A percentile compares a stretch with the other conserved stretches of the same genome.
Evolutionary conservation across 2,113 vertebrate species (phyloP).

Genomic region (Naja naja): DNA sequence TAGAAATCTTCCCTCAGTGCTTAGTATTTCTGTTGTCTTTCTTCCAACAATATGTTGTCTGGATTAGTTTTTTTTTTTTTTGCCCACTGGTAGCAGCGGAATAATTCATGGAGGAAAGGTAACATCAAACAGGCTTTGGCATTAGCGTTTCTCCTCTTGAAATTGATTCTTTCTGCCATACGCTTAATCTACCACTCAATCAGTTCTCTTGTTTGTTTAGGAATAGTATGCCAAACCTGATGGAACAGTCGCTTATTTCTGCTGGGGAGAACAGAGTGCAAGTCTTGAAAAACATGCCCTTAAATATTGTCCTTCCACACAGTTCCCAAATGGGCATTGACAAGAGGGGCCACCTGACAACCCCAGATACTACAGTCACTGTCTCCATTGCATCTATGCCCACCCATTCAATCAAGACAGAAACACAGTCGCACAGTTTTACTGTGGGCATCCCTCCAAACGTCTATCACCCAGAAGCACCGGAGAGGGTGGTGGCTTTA

Average conservation of each 20-base stretch:
- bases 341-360: constrained; percentile 84
- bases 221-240: constrained; percentile 73
- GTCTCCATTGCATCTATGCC: constrained; percentile 89
- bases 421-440: constrained; percentile 81
- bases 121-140: not conserved
- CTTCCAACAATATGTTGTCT: not conserved
- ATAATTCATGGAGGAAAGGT: not conserved
- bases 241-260: constrained; percentile 76
- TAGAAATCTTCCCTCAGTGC: not conserved
- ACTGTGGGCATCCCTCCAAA: constrained; percentile 80
- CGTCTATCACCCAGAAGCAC: constrained; percentile 78
- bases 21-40: not conserved
- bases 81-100: not conserved
- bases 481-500: constrained; percentile 77
- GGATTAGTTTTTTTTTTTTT: not conserved
- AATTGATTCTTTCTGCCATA: not conserved
- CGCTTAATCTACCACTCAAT: not conserved
- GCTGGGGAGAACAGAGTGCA: constrained; percentile 87
- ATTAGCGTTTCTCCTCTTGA: not conserved
- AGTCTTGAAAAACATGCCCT: constrained; percentile 88
- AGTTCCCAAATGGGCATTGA: constrained; percentile 81
- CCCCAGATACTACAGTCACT: constrained; percentile 91
- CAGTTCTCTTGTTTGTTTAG: constrained; percentile 59
- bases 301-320: constrained; percentile 87
- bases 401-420: constrained; percentile 91